Conservation (phyloP, 2,113 vertebrate species). For the Tauraco erythrolophus region DNA sequence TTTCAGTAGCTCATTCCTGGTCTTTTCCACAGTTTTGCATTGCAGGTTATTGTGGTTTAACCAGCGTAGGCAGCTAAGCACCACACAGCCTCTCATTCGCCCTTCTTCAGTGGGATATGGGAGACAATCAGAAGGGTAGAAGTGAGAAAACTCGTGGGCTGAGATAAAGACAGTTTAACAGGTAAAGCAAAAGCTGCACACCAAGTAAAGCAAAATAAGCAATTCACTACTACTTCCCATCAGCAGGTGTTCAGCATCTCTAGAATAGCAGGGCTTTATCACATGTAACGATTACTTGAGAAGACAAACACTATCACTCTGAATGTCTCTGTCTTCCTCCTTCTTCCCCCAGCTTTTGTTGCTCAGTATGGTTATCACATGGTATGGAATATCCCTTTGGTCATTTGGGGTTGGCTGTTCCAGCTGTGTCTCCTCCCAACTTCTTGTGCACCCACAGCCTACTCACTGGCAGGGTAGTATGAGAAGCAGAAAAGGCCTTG, state of each 20-base stretch:
- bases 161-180: not conserved
- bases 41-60: not conserved
- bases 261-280: not conserved
- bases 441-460: accelerated
- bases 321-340: accelerated
- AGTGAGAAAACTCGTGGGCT: not conserved
- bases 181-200: not conserved
- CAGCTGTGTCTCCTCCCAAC: accelerated
- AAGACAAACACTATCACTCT: accelerated
- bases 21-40: not conserved
- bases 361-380: not conserved
- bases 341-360: not conserved
- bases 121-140: not conserved
- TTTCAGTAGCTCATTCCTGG: not conserved
- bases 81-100: accelerated
- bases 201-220: not conserved
- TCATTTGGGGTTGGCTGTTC: not conserved
- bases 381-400: not conserved
- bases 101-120: not conserved
- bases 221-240: not conserved
- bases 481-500: not conserved
- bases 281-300: accelerated
- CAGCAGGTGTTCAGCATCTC: not conserved
- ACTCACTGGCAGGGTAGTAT: accelerated
- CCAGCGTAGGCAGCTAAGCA: not conserved